Percentiles rank a stretch among this genome's conserved stretches.
phyloP scores from a whole-genome alignment of 2,797 vertebrate species.

The Octomys mimax region DNA sequence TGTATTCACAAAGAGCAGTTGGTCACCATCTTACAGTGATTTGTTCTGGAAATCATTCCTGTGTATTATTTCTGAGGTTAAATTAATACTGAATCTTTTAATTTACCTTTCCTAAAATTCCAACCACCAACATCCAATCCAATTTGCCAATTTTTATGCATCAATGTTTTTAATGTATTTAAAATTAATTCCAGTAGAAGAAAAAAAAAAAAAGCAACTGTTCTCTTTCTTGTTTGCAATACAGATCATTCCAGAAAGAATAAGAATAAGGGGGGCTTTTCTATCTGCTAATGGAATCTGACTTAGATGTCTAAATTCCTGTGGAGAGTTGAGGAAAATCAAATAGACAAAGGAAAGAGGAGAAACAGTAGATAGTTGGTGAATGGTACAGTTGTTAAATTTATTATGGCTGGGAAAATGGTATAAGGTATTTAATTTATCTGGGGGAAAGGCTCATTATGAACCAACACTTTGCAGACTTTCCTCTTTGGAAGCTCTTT shows the following conservation, averaged over 20 bases:
- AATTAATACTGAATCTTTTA: neutral
- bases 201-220: neutral
- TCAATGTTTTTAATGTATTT: neutral
- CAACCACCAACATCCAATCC: neutral
- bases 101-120: neutral
- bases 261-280: neutral
- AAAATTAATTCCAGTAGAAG: slow-evolving; percentile 15
- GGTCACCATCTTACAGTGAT: neutral
- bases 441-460: neutral
- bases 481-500: neutral
- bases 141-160: neutral
- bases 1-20: neutral
- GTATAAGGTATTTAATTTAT: neutral
- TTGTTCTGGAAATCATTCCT: neutral
- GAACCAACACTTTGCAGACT: neutral
- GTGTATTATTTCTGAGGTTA: slow-evolving; percentile 8
- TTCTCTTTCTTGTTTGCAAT: neutral
- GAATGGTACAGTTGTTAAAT: neutral
- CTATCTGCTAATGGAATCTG: neutral
- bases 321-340: neutral
- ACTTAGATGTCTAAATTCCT: neutral
- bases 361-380: neutral
- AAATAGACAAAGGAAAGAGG: neutral
- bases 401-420: neutral
- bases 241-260: neutral